Evolutionary conservation across 2,797 vertebrate genomes (phyloP), one percentile per base, ranked within the genome.

Genomic region (Zalophus californianus): DNA sequence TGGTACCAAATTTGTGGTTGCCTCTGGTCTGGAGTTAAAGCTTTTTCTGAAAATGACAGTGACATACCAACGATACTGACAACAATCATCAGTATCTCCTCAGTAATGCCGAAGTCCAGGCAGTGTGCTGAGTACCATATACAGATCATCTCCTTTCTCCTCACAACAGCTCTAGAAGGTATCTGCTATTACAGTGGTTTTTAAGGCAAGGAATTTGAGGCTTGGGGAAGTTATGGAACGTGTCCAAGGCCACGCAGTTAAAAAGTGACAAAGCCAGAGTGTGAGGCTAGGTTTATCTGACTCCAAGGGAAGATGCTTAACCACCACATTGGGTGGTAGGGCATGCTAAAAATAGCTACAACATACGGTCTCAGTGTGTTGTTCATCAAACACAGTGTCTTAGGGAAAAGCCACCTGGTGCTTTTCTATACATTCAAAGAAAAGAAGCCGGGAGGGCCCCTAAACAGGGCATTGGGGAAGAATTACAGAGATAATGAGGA

Each of bases 371-470:
- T 89, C 29, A 64, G 25, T 44, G 56, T 64, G 62, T 77, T 94
- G 56, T 60, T 87, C 86, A 94, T 70, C 62, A 54, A 90, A 58
- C 25, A 35, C 48, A 16, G 50, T 41, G 18, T 70, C 52, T 78
- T 91, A 56, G 72, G 64, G 23, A 64, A 92, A 85, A 95, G 60
- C 48, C 91, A 54, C 48, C 56, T 44, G 23, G 32, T 60, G 7
- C n/a, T 41, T 95, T 95, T 87, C 72, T 80, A 54, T 41, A 48
- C 21, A 48, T 77, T 90, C 85, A 93, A 87, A 95, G 79, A 86
- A 85, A 95, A 85, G 60, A 56, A 94, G 32, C 29, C 64, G 27
- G 56, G 72, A 58, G 29, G 41, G 11, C 16, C 54, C n/a, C 50
- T 68, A 38, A 92, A 62, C 48, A 62, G 62, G 44, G 32, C 56